Percentiles rank a stretch among this genome's conserved stretches.
Evolutionary conservation across 1,140 invertebrate species (phyloP).

Genomic region (Calosoma granatense): DNA sequence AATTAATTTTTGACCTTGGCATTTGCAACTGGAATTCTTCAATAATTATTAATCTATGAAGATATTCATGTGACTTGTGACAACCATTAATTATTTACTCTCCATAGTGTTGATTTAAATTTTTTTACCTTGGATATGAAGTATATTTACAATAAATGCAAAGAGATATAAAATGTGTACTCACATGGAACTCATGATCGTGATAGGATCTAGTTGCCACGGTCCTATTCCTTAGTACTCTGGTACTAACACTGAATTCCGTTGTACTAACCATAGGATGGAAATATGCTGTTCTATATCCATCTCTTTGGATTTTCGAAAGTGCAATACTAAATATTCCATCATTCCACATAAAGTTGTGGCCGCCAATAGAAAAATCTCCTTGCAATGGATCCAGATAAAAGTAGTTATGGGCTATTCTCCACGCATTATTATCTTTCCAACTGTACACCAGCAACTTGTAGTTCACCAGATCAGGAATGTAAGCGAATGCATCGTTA

Average conservation of each 20-base stretch:
- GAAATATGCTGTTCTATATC: slow-evolving; percentile 51
- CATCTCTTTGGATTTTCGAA: slow-evolving; percentile 40
- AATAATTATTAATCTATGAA: too few species aligned
- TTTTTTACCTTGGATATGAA: too few species aligned
- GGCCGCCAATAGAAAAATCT: slow-evolving; percentile 53
- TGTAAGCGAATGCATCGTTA: slow-evolving; percentile 55
- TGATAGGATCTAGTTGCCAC: slow-evolving; percentile 47
- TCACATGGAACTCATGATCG: slow-evolving; percentile 41
- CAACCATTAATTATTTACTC: too few species aligned
- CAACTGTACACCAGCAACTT: slow-evolving; percentile 59
- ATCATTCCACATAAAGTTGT: slow-evolving; percentile 58
- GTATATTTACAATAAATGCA: too few species aligned
- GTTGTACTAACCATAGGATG: slow-evolving; percentile 55
- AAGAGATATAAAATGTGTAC: too few species aligned
- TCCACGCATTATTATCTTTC: slow-evolving; percentile 52
- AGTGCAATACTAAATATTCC: slow-evolving; percentile 59
- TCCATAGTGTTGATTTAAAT: too few species aligned
- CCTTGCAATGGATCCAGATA: slow-evolving; percentile 57
- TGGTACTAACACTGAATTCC: slow-evolving; percentile 56
- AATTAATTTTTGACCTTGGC: too few species aligned
- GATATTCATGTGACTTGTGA: too few species aligned
- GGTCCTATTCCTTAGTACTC: slow-evolving; percentile 47
- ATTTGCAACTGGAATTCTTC: too few species aligned
- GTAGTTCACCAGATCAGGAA: slow-evolving; percentile 56
- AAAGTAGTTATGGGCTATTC: slow-evolving; percentile 62